A percentile compares a stretch with the other conserved stretches of the same genome.
phyloP scores from a whole-genome alignment of 2,888 invertebrate species.

The Pardosa pseudoannulata region DNA sequence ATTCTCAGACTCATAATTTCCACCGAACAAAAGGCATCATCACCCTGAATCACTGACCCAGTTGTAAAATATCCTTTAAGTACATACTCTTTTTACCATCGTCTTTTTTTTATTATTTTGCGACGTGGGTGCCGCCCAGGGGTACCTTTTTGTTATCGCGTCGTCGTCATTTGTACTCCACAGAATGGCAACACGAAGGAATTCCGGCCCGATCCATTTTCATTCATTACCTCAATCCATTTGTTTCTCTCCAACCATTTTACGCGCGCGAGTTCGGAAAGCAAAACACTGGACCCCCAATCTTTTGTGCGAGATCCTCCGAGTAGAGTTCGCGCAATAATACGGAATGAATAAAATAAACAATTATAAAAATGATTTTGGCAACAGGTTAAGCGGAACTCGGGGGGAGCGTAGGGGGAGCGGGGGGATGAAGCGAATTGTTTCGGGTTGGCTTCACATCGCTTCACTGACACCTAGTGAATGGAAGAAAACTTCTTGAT shows the following conservation, averaged over 20 bases:
- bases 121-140: constrained; percentile 2
- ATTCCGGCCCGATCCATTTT: constrained; percentile 35
- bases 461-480: constrained; percentile 62
- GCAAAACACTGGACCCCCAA: constrained; percentile 13
- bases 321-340: constrained; percentile 42
- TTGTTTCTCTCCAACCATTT: constrained; percentile 40
- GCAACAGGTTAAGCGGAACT: constrained; percentile 71
- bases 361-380: constrained; percentile 22
- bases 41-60: constrained; percentile 18
- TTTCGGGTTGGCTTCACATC: constrained; percentile 70
- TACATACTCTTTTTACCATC: not conserved
- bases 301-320: constrained; percentile 49
- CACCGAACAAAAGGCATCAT: not conserved
- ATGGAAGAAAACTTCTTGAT: constrained; percentile 54
- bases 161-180: constrained; percentile 2
- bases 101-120: not conserved
- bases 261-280: constrained; percentile 32
- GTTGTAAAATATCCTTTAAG: not conserved
- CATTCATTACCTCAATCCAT: constrained; percentile 48
- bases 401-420: no score
- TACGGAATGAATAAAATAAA: constrained; percentile 44
- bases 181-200: constrained; percentile 40
- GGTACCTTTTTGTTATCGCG: not conserved
- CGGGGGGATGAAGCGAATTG: constrained; percentile 61
- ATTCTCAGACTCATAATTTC: not conserved